Conservation (phyloP, 1,140 invertebrate species). For the Scaptomyza hsui region DNA sequence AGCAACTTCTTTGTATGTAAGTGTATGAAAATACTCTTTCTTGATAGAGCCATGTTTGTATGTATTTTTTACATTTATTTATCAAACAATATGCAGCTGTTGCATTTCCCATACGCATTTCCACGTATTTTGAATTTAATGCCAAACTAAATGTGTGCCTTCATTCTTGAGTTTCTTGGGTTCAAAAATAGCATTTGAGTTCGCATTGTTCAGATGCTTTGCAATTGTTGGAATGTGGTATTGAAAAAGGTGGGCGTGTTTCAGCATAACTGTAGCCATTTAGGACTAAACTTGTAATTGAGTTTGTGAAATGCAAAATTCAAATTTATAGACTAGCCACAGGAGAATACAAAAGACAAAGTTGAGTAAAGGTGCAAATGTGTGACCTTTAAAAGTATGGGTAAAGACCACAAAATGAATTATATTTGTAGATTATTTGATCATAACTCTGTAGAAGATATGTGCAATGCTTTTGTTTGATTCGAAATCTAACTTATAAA, state of each 20-base stretch:
- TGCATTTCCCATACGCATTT: constrained; percentile 69
- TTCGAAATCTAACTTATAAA: no score
- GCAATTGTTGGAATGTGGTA: constrained; percentile 23
- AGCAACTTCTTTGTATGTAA: constrained; percentile 14
- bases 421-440: not conserved
- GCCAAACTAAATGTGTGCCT: constrained; percentile 47
- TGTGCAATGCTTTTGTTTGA: not conserved
- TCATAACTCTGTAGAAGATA: not conserved
- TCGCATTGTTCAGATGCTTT: constrained; percentile 47
- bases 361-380: not conserved
- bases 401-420: constrained; percentile 8
- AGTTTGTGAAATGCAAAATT: constrained; percentile 33
- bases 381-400: constrained; percentile 14
- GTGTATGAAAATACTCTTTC: not conserved
- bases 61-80: constrained; percentile 62
- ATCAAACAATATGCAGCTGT: constrained; percentile 70
- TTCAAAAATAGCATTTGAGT: constrained; percentile 45
- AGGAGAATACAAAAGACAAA: constrained; percentile 21
- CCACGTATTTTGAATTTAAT: constrained; percentile 55
- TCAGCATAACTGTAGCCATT: constrained; percentile 48
- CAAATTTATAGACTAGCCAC: constrained; percentile 42
- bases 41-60: not conserved
- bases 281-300: constrained; percentile 14
- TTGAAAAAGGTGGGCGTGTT: constrained; percentile 23
- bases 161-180: constrained; percentile 33